phyloP scores from a whole-genome alignment of 1,140 invertebrate genomes.

The Pteromalus puparum region DNA sequence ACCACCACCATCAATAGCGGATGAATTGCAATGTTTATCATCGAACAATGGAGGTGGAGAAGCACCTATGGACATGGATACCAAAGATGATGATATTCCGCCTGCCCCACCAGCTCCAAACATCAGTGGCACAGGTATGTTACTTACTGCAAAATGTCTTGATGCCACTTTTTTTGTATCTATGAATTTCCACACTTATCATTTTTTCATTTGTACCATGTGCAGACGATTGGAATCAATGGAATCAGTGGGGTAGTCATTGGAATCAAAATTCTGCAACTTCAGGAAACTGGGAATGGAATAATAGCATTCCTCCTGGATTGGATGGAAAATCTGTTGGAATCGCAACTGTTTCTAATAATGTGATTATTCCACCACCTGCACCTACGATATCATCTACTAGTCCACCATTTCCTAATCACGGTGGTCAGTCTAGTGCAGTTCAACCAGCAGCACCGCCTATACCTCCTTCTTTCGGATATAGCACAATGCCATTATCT shows the following conservation, averaged over 20 bases:
- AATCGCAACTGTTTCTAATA: conserved; percentile 63
- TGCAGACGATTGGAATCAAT: conserved; percentile 77
- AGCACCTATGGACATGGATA: conserved; percentile 90
- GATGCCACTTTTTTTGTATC: conserved; percentile 6
- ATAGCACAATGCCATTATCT: conserved; percentile 68
- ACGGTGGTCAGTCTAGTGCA: conserved; percentile 64
- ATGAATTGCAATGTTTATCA: conserved; percentile 54
- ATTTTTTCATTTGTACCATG: background rate
- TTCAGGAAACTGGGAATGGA: conserved; percentile 75
- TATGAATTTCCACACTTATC: background rate
- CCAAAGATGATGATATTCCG: conserved; percentile 78
- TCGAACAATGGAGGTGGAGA: conserved; percentile 81
- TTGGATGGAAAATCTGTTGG: conserved; percentile 72
- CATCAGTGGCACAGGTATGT: conserved; percentile 71
- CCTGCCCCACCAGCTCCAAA: conserved; percentile 72
- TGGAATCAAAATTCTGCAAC: conserved; percentile 63
- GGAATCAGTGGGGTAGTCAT: conserved; percentile 78
- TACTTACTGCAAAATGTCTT: conserved; percentile 5
- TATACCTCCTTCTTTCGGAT: conserved; percentile 70
- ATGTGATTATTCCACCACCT: conserved; percentile 64
- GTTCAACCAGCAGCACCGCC: conserved; percentile 66
- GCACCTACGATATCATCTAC: conserved; percentile 70
- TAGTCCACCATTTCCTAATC: conserved; percentile 62
- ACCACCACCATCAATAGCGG: conserved; percentile 71
- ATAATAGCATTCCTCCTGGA: conserved; percentile 68